Percentiles rank a stretch among this genome's conserved stretches.
phyloP scores from a whole-genome alignment of 2,113 vertebrate genomes.

The Festucalex cinctus region DNA sequence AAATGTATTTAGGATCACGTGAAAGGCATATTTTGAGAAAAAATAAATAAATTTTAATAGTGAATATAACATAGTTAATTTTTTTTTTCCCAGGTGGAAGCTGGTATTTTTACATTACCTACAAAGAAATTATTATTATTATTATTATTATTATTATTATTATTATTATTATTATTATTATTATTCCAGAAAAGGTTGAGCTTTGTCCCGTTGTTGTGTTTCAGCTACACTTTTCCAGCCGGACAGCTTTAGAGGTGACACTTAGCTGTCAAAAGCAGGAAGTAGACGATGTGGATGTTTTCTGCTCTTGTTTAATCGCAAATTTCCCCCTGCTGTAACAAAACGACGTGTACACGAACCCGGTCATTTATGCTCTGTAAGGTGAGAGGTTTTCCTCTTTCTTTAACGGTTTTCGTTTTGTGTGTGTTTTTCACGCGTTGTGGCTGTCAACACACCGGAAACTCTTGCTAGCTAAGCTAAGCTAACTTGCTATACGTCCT shows the following conservation, averaged over 20 bases:
- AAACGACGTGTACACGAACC: conserved; percentile 5
- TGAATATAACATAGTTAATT: no score
- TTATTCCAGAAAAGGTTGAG: no score
- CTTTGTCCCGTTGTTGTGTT: background rate
- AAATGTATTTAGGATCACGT: no score
- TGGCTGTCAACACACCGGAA: conserved; percentile 7
- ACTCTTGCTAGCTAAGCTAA: conserved; percentile 18
- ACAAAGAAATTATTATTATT: no score
- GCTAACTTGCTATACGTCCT: conserved; percentile 11
- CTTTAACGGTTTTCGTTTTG: background rate
- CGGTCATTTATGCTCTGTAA: conserved; percentile 28
- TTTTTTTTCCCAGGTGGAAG: no score
- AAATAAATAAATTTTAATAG: no score
- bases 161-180: no score
- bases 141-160: no score
- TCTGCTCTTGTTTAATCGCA: conserved; percentile 43
- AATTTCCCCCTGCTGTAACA: conserved; percentile 1
- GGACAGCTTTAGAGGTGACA: conserved; percentile 41
- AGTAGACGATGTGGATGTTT: conserved; percentile 54
- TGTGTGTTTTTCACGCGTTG: background rate
- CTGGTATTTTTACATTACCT: no score
- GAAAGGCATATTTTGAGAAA: no score
- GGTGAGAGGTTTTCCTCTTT: conserved; percentile 39
- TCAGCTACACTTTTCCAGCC: conserved; percentile 10
- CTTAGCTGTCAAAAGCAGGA: conserved; percentile 72